These are phyloP conservation scores for Penaeus chinensis DNA, from an alignment of 1,140 invertebrate genomes.

Conservation along the genomic window DNA sequence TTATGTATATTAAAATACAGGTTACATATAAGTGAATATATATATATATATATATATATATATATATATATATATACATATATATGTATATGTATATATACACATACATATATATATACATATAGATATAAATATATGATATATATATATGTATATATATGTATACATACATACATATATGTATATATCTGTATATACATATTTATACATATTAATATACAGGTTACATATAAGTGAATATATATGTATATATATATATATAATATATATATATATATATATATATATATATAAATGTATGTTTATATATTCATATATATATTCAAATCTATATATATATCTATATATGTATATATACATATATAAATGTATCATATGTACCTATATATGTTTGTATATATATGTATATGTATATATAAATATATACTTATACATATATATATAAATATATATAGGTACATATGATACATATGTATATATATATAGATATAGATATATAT, in stretches of 20 bases:
- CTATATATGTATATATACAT: too few species aligned
- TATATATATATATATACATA: not conserved
- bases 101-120: constrained; percentile 8
- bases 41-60: not conserved
- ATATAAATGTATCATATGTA: too few species aligned
- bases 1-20: too few species aligned
- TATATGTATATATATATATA: not conserved
- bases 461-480: not conserved
- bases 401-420: not conserved
- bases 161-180: constrained; percentile 15
- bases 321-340: too few species aligned
- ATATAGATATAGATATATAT: too few species aligned
- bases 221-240: not conserved
- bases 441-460: too few species aligned
- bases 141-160: constrained; percentile 14
- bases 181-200: constrained; percentile 15
- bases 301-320: not conserved
- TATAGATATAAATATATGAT: not conserved
- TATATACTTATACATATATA: not conserved
- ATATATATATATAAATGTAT: not conserved
- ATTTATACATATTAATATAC: not conserved
- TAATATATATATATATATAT: constrained; percentile 16
- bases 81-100: constrained; percentile 13
- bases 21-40: not conserved
- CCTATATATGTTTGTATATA: too few species aligned